Conservation (phyloP, 2,888 invertebrate species). For the Dorcus hopei region DNA sequence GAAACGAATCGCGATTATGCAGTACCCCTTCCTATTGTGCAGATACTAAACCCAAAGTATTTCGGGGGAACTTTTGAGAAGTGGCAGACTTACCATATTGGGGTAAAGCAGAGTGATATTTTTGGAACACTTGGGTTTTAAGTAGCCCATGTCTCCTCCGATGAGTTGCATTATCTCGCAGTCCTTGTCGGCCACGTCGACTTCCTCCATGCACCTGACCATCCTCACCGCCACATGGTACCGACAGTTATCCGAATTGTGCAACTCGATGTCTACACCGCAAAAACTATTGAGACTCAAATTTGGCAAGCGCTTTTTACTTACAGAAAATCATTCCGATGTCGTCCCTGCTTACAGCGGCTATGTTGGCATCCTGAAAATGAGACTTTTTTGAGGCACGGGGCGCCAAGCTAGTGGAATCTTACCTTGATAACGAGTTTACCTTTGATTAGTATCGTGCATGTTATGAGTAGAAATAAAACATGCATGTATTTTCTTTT, state of each 20-base stretch:
- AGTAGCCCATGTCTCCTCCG: slow-evolving; percentile 43
- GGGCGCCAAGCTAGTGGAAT: background rate
- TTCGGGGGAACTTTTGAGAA: background rate
- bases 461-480: slow-evolving; percentile 30
- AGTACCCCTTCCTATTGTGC: slow-evolving; percentile 31
- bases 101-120: slow-evolving; percentile 46
- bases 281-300: too few species aligned
- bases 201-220: slow-evolving; percentile 40
- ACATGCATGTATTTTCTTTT: slow-evolving; percentile 29
- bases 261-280: slow-evolving; percentile 29
- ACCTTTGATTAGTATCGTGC: slow-evolving; percentile 19
- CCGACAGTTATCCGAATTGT: slow-evolving; percentile 26
- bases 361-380: slow-evolving; percentile 34
- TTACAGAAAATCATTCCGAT: slow-evolving; percentile 40
- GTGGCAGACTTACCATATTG: slow-evolving; percentile 38
- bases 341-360: slow-evolving; percentile 32
- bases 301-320: slow-evolving; percentile 7
- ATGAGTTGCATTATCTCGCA: slow-evolving; percentile 41
- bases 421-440: slow-evolving; percentile 29
- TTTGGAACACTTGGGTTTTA: slow-evolving; percentile 34
- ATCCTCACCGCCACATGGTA: slow-evolving; percentile 36
- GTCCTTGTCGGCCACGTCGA: slow-evolving; percentile 33
- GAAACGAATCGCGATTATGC: slow-evolving; percentile 31
- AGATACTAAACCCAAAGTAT: slow-evolving; percentile 27
- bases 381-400: background rate